Evolutionary conservation across 2,113 vertebrate species (phyloP).

Genomic region (Oxyruncus cristatus): DNA sequence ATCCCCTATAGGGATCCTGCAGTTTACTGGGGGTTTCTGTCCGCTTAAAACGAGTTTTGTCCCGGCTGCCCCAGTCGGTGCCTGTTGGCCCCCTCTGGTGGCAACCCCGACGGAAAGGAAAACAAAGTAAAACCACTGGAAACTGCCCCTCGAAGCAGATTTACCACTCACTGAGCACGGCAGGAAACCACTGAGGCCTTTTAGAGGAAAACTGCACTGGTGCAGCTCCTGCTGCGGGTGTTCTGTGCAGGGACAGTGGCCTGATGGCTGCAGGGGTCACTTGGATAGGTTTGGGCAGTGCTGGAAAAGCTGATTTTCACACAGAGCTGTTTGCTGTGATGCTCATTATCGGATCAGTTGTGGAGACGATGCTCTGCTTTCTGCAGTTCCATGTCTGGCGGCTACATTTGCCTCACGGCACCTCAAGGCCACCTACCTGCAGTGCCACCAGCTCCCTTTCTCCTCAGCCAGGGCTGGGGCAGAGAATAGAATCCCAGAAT

Average conservation of each 20-base stretch:
- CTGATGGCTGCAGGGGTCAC: not conserved
- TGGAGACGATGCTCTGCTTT: rapidly evolving
- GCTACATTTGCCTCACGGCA: not conserved
- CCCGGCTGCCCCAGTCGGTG: rapidly evolving
- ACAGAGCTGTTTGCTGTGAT: not conserved
- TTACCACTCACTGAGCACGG: rapidly evolving
- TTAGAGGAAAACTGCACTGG: not conserved
- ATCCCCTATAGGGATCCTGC: not conserved
- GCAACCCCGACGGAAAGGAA: not conserved
- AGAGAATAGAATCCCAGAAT: not conserved
- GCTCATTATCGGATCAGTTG: rapidly evolving
- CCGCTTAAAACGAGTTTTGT: not conserved
- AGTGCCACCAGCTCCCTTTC: not conserved
- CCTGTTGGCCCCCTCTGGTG: constrained; percentile 4
- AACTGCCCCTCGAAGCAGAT: not conserved
- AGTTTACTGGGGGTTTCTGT: rapidly evolving
- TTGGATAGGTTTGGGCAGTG: not conserved
- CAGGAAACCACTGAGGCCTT: not conserved
- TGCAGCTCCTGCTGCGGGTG: not conserved
- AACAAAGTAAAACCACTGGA: not conserved
- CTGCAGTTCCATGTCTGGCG: not conserved
- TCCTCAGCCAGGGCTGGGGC: not conserved
- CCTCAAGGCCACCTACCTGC: not conserved
- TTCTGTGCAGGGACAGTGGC: not conserved
- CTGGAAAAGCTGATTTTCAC: not conserved